phyloP scores from a whole-genome alignment of 2,797 vertebrate species.

The Phoxinus dragarum region DNA sequence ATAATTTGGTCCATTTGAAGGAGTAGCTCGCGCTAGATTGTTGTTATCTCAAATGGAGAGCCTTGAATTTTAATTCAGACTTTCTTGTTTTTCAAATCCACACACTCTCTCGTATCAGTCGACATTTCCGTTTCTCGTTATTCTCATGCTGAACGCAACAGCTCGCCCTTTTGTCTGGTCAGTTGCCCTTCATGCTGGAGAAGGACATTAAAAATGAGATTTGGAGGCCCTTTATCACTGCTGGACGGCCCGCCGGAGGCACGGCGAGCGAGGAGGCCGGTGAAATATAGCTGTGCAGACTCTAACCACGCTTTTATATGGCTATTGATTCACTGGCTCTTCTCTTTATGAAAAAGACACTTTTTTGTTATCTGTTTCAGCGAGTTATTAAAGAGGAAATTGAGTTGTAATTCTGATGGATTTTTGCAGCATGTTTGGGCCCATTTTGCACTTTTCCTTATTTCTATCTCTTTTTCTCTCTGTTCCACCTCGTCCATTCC shows the following conservation, averaged over 20 bases:
- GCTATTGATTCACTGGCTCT: conserved; percentile 77
- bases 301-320: conserved; percentile 74
- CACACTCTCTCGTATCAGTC: conserved; percentile 19
- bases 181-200: conserved; percentile 75
- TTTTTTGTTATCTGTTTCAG: conserved; percentile 68
- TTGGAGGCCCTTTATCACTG: conserved; percentile 71
- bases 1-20: conserved; percentile 46
- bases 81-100: conserved; percentile 10
- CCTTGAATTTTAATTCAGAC: conserved; percentile 41
- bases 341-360: conserved; percentile 65
- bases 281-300: conserved; percentile 76
- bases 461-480: neutral
- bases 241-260: conserved; percentile 63
- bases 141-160: conserved; percentile 38
- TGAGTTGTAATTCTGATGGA: conserved; percentile 70
- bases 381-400: conserved; percentile 69
- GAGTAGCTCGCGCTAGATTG: conserved; percentile 23
- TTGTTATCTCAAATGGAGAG: conserved; percentile 41
- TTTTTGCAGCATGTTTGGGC: conserved; percentile 58
- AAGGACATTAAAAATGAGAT: conserved; percentile 77
- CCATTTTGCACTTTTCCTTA: neutral
- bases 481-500: neutral
- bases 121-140: conserved; percentile 51
- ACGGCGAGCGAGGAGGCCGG: conserved; percentile 53
- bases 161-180: conserved; percentile 63